Evolutionary conservation across 2,113 vertebrate genomes (phyloP).

Genomic region (Gopherus evgoodei): DNA sequence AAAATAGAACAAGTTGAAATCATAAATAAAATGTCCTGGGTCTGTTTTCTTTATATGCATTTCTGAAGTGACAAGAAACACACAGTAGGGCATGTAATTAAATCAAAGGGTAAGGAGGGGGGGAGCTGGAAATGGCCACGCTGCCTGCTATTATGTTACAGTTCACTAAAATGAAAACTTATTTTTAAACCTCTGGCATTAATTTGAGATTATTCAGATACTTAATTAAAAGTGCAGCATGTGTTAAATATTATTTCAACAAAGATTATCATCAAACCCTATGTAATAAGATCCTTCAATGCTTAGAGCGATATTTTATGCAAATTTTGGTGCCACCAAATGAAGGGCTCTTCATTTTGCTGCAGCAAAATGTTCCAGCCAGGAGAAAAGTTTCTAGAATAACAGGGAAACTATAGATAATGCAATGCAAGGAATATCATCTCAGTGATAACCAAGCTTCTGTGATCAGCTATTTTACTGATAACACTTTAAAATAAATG

Average conservation of each 20-base stretch:
- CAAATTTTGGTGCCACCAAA: constrained; percentile 82
- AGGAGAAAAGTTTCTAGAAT: constrained; percentile 59
- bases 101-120: constrained; percentile 81
- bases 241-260: constrained; percentile 97
- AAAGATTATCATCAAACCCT: constrained; percentile 92
- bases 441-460: constrained; percentile 52
- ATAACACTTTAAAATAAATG: constrained; percentile 57
- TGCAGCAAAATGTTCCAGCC: constrained; percentile 63
- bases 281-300: constrained; percentile 89
- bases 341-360: constrained; percentile 75
- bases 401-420: constrained; percentile 65
- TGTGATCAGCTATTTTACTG: constrained; percentile 52
- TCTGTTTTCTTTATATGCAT: constrained; percentile 69
- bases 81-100: constrained; percentile 84
- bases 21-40: constrained; percentile 54
- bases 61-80: constrained; percentile 82
- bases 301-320: constrained; percentile 92
- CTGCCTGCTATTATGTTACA: constrained; percentile 85
- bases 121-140: constrained; percentile 70
- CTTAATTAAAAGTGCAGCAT: constrained; percentile 97
- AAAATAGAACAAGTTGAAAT: constrained; percentile 49
- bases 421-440: constrained; percentile 69
- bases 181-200: constrained; percentile 88
- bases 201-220: constrained; percentile 89
- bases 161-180: constrained; percentile 86